Evolutionary conservation across 1,140 invertebrate species (phyloP).

Genomic region (Zaprionus taronus): DNA sequence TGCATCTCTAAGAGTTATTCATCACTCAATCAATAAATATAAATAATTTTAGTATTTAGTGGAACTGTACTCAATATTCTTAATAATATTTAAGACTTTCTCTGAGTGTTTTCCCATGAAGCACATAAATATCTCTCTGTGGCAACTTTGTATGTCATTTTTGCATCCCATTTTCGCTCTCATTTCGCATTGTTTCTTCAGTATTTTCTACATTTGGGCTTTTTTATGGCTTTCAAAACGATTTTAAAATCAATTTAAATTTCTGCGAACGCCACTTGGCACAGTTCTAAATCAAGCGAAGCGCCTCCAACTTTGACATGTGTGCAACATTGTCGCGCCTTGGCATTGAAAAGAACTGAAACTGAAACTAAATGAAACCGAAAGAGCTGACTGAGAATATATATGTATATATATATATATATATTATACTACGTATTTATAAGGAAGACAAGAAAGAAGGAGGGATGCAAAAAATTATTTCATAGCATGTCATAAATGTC

Average conservation of each 20-base stretch:
- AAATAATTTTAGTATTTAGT: no score
- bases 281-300: slow-evolving; percentile 79
- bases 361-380: slow-evolving; percentile 2
- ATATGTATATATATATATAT: background rate
- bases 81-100: background rate
- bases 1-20: background rate
- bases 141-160: slow-evolving; percentile 40
- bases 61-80: background rate
- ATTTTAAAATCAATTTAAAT: slow-evolving; percentile 75
- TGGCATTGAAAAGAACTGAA: slow-evolving; percentile 34
- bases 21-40: no score
- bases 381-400: background rate
- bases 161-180: slow-evolving; percentile 16
- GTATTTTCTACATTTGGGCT: slow-evolving; percentile 4
- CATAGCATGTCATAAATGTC: slow-evolving; percentile 81
- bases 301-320: slow-evolving; percentile 75
- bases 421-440: slow-evolving; percentile 45
- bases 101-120: slow-evolving; percentile 4
- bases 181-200: slow-evolving; percentile 8
- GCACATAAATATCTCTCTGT: background rate
- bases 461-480: slow-evolving; percentile 55
- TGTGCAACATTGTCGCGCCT: slow-evolving; percentile 71
- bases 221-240: slow-evolving; percentile 77
- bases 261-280: slow-evolving; percentile 79
- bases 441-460: slow-evolving; percentile 34